Evolutionary conservation across 2,888 invertebrate genomes (phyloP).

Genomic region (Zeuzera pyrina): DNA sequence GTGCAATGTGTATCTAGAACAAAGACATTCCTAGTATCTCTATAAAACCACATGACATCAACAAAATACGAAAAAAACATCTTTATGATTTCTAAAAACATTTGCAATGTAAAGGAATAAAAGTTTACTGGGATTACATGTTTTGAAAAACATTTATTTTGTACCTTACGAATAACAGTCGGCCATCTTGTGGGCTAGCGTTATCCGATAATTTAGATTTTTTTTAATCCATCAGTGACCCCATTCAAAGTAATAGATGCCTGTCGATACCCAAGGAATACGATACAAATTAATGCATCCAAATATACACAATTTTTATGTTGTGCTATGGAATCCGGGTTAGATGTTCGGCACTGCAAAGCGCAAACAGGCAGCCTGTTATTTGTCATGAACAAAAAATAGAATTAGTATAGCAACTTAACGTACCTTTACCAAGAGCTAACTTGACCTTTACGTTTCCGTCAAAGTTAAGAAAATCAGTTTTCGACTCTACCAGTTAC

Average conservation of each 20-base stretch:
- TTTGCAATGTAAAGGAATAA: slow-evolving; percentile 9
- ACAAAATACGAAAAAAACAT: slow-evolving; percentile 20
- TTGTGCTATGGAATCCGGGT: slow-evolving; percentile 32
- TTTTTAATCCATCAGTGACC: slow-evolving; percentile 39
- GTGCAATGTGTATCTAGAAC: slow-evolving; percentile 30
- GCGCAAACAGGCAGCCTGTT: slow-evolving; percentile 49
- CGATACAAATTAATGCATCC: slow-evolving; percentile 29
- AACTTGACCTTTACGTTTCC: neutral
- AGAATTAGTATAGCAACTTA: slow-evolving; percentile 9
- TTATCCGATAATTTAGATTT: slow-evolving; percentile 59
- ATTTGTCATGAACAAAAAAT: slow-evolving; percentile 21
- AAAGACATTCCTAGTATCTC: slow-evolving; percentile 36
- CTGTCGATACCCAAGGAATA: slow-evolving; percentile 28
- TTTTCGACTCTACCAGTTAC: neutral
- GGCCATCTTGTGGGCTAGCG: slow-evolving; percentile 72
- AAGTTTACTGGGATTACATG: slow-evolving; percentile 22
- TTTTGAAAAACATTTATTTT: slow-evolving; percentile 41
- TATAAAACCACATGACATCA: slow-evolving; percentile 15
- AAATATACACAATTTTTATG: slow-evolving; percentile 29
- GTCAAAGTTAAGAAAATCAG: neutral
- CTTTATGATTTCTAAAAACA: slow-evolving; percentile 9
- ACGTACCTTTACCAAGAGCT: slow-evolving; percentile 30
- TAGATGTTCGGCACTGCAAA: slow-evolving; percentile 51
- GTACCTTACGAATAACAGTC: slow-evolving; percentile 71
- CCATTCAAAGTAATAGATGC: slow-evolving; percentile 29